A percentile compares a stretch with the other conserved stretches of the same genome.
Conservation (phyloP, 2,888 invertebrate genomes). For the Loripinus fragilis region DNA sequence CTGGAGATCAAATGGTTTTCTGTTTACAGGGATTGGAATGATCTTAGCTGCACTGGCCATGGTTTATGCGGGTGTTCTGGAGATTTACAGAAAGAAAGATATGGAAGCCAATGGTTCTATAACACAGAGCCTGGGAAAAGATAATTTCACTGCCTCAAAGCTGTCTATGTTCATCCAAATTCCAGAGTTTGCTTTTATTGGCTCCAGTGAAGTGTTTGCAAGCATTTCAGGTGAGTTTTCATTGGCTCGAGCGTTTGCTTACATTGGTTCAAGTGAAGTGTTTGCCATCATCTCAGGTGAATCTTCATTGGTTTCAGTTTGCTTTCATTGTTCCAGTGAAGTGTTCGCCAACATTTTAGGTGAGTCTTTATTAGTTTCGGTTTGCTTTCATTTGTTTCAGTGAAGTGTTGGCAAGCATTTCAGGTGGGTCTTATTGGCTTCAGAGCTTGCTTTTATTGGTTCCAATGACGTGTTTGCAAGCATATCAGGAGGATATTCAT, state of each 20-base stretch:
- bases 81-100: conserved; percentile 76
- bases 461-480: conserved; percentile 79
- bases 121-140: conserved; percentile 66
- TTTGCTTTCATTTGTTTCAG: too few species aligned
- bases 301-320: too few species aligned
- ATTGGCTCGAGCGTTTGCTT: conserved; percentile 78
- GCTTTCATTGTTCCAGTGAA: too few species aligned
- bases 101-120: conserved; percentile 65
- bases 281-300: conserved; percentile 77
- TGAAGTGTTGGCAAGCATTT: too few species aligned
- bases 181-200: conserved; percentile 78
- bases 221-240: conserved; percentile 77
- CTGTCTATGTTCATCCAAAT: conserved; percentile 75
- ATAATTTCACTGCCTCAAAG: conserved; percentile 73
- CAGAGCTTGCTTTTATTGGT: conserved; percentile 78
- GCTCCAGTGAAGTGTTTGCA: conserved; percentile 79
- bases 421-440: too few species aligned
- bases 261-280: conserved; percentile 79
- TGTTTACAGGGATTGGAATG: conserved; percentile 73
- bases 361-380: too few species aligned
- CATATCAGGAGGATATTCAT: conserved; percentile 77
- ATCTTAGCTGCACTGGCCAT: conserved; percentile 71
- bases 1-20: too few species aligned
- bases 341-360: too few species aligned
- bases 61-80: conserved; percentile 75